Evolutionary conservation across 2,888 invertebrate genomes (phyloP).

Genomic region (Gasteruption jaculator): DNA sequence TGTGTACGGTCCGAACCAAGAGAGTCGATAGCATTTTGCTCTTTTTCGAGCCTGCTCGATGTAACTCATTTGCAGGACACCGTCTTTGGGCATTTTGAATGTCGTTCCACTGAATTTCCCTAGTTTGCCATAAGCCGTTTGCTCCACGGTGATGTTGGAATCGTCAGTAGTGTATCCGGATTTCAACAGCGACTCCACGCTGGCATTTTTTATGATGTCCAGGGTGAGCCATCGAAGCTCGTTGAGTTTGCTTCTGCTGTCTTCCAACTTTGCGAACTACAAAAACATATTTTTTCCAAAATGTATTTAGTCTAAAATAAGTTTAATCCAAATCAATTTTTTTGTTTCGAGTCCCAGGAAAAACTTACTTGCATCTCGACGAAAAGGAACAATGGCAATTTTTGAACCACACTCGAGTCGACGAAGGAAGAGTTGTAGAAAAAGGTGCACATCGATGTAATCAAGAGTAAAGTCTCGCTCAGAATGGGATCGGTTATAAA

Average conservation of each 20-base stretch:
- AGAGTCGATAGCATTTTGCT: constrained; percentile 72
- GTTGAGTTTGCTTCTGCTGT: constrained; percentile 46
- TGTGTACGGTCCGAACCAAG: constrained; percentile 58
- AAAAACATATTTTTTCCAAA: constrained; percentile 25
- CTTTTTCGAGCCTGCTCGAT: constrained; percentile 83
- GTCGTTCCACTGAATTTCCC: constrained; percentile 34
- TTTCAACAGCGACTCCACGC: constrained; percentile 68
- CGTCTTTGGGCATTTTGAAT: constrained; percentile 36
- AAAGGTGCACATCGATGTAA: constrained; percentile 65
- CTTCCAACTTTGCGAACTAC: constrained; percentile 52
- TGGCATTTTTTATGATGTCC: constrained; percentile 65
- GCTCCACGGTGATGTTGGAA: constrained; percentile 50
- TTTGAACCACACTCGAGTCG: constrained; percentile 55
- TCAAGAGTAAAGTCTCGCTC: constrained; percentile 66
- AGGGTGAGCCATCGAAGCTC: constrained; percentile 56
- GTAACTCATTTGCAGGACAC: constrained; percentile 69
- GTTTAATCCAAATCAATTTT: not conserved
- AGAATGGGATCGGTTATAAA: constrained; percentile 72
- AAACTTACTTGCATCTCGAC: constrained; percentile 63
- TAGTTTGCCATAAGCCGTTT: constrained; percentile 39
- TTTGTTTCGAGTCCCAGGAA: not conserved
- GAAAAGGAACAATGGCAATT: constrained; percentile 64
- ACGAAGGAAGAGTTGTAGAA: constrained; percentile 63
- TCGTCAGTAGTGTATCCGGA: constrained; percentile 80
- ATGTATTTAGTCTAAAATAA: constrained; percentile 3